These are phyloP conservation scores for Micromesistius poutassou DNA, from an alignment of 2,797 vertebrate species.

Conservation along the genomic window DNA sequence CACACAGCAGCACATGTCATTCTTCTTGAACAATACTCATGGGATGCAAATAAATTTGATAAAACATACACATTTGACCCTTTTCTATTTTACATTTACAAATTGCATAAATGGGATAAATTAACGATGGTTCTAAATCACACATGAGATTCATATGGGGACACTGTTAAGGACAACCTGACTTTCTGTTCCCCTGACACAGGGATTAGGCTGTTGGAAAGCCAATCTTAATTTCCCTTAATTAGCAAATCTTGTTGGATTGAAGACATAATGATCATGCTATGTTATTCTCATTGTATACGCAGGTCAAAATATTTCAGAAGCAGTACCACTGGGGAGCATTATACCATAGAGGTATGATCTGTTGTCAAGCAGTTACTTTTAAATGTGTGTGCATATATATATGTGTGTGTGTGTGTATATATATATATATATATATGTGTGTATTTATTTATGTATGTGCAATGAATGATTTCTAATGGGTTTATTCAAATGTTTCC, in stretches of 20 bases:
- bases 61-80: background rate
- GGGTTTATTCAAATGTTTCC: constrained; percentile 13
- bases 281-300: constrained; percentile 24
- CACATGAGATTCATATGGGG: background rate
- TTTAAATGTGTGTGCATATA: background rate
- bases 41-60: background rate
- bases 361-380: background rate
- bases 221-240: background rate
- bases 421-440: too few species aligned
- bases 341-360: constrained; percentile 93
- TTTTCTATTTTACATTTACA: background rate
- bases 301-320: constrained; percentile 94
- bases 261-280: background rate
- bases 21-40: background rate
- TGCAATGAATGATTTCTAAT: background rate
- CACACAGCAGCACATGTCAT: background rate
- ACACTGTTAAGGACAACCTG: background rate
- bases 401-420: too few species aligned
- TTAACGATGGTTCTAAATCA: background rate
- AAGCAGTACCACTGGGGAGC: constrained; percentile 86
- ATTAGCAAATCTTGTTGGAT: background rate
- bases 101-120: background rate
- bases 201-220: background rate
- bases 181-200: background rate
- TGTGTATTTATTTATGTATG: too few species aligned